Conservation (phyloP, 2,888 invertebrate genomes). For the Pammene fasciana region DNA sequence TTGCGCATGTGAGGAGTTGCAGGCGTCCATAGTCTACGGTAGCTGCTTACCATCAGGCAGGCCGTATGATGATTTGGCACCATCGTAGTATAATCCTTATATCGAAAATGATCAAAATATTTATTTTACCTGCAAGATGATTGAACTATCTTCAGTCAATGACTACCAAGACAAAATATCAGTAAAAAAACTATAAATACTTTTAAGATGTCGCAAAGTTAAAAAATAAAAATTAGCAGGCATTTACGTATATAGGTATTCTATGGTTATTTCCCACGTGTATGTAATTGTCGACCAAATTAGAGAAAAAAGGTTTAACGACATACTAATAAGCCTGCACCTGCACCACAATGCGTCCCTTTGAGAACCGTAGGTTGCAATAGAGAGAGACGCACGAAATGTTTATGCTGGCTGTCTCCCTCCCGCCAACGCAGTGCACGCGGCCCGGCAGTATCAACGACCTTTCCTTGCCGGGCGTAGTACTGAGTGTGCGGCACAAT, state of each 20-base stretch:
- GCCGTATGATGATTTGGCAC: too few species aligned
- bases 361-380: slow-evolving; percentile 60
- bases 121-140: too few species aligned
- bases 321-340: slow-evolving; percentile 30
- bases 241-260: neutral
- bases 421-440: slow-evolving; percentile 64
- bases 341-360: slow-evolving; percentile 41
- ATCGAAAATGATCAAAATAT: too few species aligned
- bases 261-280: neutral
- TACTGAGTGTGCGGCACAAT: slow-evolving; percentile 64
- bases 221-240: too few species aligned
- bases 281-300: slow-evolving; percentile 10
- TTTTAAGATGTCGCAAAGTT: too few species aligned
- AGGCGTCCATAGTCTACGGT: too few species aligned
- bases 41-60: too few species aligned
- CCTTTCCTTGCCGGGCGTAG: slow-evolving; percentile 69
- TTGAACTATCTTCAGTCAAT: too few species aligned
- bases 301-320: slow-evolving; percentile 13
- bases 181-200: too few species aligned
- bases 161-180: too few species aligned
- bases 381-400: slow-evolving; percentile 60
- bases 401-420: slow-evolving; percentile 70
- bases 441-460: slow-evolving; percentile 74
- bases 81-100: too few species aligned
- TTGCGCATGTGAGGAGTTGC: too few species aligned